Evolutionary conservation across 2,113 vertebrate species (phyloP), one percentile per base, ranked within the genome.

Genomic region (Ceuthmochares aereus): DNA sequence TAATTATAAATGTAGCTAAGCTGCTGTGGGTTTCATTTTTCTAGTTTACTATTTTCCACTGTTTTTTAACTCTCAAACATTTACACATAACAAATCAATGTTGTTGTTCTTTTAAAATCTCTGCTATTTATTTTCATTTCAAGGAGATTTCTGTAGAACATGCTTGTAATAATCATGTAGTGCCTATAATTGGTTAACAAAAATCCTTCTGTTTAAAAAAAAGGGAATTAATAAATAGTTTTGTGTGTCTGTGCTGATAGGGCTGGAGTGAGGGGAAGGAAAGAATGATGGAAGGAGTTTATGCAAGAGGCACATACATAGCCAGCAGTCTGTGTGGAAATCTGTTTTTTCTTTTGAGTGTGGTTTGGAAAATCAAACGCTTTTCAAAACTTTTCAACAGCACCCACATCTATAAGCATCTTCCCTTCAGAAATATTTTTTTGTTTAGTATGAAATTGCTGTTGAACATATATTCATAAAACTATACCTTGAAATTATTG

Each of bases 331-430:
- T 85, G 25, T 70, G 49, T 94, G 74, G 82, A 95, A 94, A 95
- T 96, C 70, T 94, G 84, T 5, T 95, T 95, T 91, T 94, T 95
- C 91, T 87, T 96, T 96, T 56, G 85, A 87, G 84, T 94, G 93
- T 93, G 93, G 92, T 95, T 94, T 94, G 86, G 82, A 92, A 94
- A 97, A 95, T 87, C 37, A 82, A 89, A 94, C 70, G 37, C 85
- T 84, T 77, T 87, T 90, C 76, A 96, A 81, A 94, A 83, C 66
- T 81, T 94, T 95, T 93, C 90, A 94, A 56, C 80, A 94, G 85
- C 73, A 78, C 69, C 70, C 82, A 96, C 87, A 90, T 95, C 88
- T 96, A 32, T 94, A 90, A 74, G 63, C 62, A 86, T 93, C 58
- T 83, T 79, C 40, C 69, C 84, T 47, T 89, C 36, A 67, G 68